Base-by-base conservation (phyloP, 2,797 vertebrate species). In the Eidolon dupreanum region DNA sequence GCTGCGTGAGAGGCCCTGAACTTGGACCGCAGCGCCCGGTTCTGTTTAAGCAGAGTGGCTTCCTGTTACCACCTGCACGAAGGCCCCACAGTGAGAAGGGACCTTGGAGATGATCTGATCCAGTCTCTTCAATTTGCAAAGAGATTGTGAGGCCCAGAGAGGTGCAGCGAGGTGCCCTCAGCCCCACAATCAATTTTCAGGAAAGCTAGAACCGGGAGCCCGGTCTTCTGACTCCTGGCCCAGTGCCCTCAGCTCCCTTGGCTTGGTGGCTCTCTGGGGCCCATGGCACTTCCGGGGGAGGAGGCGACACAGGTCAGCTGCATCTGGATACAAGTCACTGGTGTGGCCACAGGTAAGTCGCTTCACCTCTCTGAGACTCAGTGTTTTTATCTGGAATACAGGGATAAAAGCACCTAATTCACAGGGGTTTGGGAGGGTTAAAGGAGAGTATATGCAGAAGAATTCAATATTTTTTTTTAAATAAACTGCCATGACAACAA, bases 11-110 rank as follows among this genome's bases (percentile, higher is more conserved):
- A 12, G 46, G 15, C 59, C 22, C 19, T 3, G 16, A n/a, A 4
- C 38, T 31, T 15, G 16, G 57, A 20, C 53, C 0, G 11, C 13
- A 11, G 19, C 0, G 6, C 28, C 59, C 26, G 2, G 5, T 53
- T 20, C 66, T 61, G 66, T 73, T 10, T 3, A 33, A 57, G 41
- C 70, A 77, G 15, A 51, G 63, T 5, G 6, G 68, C 28, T 41
- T 49, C 87, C 61, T 22, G 16, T 55, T 31, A 13, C 19, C 28
- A 15, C 17, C 79, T n/a, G 74, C 43, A 22, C n/a, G 11, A 13
- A 41, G 46, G 15, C 57, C 19, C 10, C 26, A 46, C 0, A 0
- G 55, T 31, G 43, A n/a, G n/a, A 84, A 83, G 61, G 55, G n/a
- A n/a, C 57, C 38, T 55, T 20, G 3, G 38, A 71, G 70, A 63